Percentiles rank a stretch among this genome's conserved stretches.
phyloP scores from a whole-genome alignment of 1,140 invertebrate species.

The Aradophagus sp. region DNA sequence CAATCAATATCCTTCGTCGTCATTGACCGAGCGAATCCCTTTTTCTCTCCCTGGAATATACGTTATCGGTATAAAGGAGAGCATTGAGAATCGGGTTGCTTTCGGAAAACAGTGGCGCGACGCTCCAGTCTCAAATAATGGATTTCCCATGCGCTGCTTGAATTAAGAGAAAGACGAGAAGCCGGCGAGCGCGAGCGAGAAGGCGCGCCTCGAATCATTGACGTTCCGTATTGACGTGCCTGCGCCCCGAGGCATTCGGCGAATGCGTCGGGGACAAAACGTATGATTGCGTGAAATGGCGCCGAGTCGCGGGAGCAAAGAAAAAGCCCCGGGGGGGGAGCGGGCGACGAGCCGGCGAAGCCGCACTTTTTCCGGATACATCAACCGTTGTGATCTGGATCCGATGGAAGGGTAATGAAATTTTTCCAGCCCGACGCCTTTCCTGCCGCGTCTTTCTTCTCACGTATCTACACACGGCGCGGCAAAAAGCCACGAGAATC shows the following conservation, averaged over 20 bases:
- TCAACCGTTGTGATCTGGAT: constrained; percentile 53
- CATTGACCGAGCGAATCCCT: constrained; percentile 20
- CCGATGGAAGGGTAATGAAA: constrained; percentile 65
- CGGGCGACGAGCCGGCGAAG: too few species aligned
- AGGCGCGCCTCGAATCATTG: constrained; percentile 37
- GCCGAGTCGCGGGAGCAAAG: constrained; percentile 27
- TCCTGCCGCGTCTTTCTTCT: constrained; percentile 14
- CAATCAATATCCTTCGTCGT: constrained; percentile 37
- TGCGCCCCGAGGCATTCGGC: constrained; percentile 32
- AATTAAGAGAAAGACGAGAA: constrained; percentile 24
- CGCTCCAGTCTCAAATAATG: constrained; percentile 33
- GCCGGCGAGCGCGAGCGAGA: too few species aligned
- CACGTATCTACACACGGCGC: constrained; percentile 4
- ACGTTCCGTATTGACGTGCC: constrained; percentile 40
- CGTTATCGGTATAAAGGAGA: constrained; percentile 19
- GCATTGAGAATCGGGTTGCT: constrained; percentile 13
- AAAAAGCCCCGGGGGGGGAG: constrained; percentile 27
- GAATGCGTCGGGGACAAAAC: constrained; percentile 48
- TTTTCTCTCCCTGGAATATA: constrained; percentile 14
- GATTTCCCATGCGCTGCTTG: constrained; percentile 35
- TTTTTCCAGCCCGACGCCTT: constrained; percentile 59
- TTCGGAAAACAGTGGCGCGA: constrained; percentile 11
- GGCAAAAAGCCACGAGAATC: constrained; percentile 13
- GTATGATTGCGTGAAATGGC: constrained; percentile 43
- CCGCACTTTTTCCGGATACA: constrained; percentile 36